Conservation (phyloP, 2,888 invertebrate genomes). For the Slavum lentiscoides region DNA sequence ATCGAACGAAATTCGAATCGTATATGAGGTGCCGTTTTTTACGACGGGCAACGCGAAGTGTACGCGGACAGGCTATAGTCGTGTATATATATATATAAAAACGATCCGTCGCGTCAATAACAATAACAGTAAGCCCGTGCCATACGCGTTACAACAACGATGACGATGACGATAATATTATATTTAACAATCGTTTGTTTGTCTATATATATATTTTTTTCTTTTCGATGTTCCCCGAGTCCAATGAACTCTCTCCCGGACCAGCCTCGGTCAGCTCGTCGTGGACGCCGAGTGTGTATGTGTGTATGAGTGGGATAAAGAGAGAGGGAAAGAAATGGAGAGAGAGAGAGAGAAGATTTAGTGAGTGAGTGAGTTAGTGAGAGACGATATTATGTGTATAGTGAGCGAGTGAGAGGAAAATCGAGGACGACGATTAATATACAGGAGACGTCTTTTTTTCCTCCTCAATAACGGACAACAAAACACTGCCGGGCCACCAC, state of each 20-base stretch:
- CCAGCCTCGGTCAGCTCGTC: background rate
- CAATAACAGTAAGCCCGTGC: no score
- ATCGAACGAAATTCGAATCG: no score
- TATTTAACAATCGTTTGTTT: background rate
- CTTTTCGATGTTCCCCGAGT: slow-evolving; percentile 31
- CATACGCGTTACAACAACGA: no score
- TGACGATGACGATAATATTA: no score
- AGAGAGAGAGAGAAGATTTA: no score
- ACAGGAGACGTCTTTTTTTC: slow-evolving; percentile 25
- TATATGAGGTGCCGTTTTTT: no score
- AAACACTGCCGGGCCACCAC: slow-evolving; percentile 5
- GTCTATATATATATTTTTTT: background rate
- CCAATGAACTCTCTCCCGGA: slow-evolving; percentile 23
- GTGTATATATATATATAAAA: no score
- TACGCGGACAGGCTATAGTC: no score
- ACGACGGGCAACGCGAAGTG: no score
- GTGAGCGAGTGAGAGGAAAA: background rate
- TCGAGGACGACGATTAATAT: slow-evolving; percentile 32
- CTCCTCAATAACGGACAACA: slow-evolving; percentile 14
- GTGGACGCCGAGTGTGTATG: background rate
- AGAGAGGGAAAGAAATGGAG: background rate
- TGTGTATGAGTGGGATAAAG: background rate
- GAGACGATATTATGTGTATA: no score
- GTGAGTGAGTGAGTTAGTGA: no score
- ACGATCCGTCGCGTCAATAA: no score